A percentile compares a stretch with the other conserved stretches of the same genome.
Conservation (phyloP, 1,140 invertebrate species). For the Bombus huntii region DNA sequence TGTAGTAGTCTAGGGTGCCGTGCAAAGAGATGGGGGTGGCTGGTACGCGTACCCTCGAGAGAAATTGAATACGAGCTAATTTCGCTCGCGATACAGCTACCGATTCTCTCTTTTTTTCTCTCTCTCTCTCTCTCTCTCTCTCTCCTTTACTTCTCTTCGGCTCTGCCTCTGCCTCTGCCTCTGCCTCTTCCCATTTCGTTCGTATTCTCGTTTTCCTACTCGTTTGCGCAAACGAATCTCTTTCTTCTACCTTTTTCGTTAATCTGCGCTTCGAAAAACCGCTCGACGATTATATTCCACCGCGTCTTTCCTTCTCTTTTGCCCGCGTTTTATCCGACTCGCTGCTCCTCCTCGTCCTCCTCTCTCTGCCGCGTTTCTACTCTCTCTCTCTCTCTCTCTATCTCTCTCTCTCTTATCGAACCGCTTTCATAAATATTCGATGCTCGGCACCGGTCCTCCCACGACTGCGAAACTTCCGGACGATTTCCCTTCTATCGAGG, state of each 20-base stretch:
- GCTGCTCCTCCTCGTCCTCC: background rate
- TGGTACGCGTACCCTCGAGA: constrained; percentile 71
- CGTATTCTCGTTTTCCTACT: constrained; percentile 8
- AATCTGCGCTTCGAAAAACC: constrained; percentile 59
- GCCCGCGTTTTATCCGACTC: background rate
- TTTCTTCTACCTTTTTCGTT: constrained; percentile 55
- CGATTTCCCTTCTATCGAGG: constrained; percentile 59
- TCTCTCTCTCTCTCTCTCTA: too few relatives aligned
- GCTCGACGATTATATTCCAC: constrained; percentile 56
- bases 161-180: constrained; percentile 1
- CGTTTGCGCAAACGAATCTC: constrained; percentile 59
- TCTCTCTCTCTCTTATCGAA: constrained; percentile 37
- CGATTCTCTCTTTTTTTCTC: constrained; percentile 53
- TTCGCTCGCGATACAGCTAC: constrained; percentile 76
- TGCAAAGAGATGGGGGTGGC: constrained; percentile 30
- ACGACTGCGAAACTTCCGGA: constrained; percentile 64
- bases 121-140: constrained; percentile 26
- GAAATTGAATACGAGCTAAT: constrained; percentile 83
- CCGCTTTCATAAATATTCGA: constrained; percentile 70
- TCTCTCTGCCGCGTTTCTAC: background rate
- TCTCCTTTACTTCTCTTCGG: background rate
- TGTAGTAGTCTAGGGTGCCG: constrained; percentile 60
- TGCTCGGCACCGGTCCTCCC: constrained; percentile 46
- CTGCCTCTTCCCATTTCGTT: constrained; percentile 46
- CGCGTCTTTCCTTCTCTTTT: constrained; percentile 2